Percentiles rank a stretch among this genome's conserved stretches.
Evolutionary conservation across 2,888 invertebrate genomes (phyloP).

Genomic region (Scaptomyza caliginosa): DNA sequence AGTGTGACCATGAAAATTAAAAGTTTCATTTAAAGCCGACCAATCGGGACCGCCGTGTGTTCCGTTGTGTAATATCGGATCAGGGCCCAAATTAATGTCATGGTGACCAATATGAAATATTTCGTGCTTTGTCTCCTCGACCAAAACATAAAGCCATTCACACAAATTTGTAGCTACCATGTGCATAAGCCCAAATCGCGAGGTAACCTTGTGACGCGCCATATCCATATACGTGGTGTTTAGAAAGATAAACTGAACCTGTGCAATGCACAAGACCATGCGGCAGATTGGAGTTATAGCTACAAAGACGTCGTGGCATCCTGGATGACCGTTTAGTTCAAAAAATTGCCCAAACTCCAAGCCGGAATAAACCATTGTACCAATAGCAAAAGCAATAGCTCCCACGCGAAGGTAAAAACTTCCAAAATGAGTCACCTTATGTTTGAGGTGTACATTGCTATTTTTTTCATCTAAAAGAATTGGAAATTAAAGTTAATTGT

Average conservation of each 20-base stretch:
- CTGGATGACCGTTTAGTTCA: slow-evolving; percentile 86
- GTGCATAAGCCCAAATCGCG: slow-evolving; percentile 96
- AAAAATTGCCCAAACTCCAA: slow-evolving; percentile 91
- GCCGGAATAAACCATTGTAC: slow-evolving; percentile 90
- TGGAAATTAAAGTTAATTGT: background rate
- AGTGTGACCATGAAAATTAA: slow-evolving; percentile 42
- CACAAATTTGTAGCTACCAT: slow-evolving; percentile 95
- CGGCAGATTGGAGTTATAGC: slow-evolving; percentile 93
- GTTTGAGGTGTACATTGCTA: slow-evolving; percentile 82
- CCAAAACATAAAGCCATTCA: slow-evolving; percentile 95
- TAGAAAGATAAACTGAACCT: slow-evolving; percentile 97
- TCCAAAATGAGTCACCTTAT: slow-evolving; percentile 87
- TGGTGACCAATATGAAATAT: slow-evolving; percentile 89
- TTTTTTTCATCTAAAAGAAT: slow-evolving; percentile 79
- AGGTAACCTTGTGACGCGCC: slow-evolving; percentile 88
- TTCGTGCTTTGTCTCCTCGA: slow-evolving; percentile 95
- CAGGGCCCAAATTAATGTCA: slow-evolving; percentile 47
- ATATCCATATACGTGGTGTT: slow-evolving; percentile 91
- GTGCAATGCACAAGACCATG: slow-evolving; percentile 93
- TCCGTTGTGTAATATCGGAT: slow-evolving; percentile 42
- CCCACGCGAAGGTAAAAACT: slow-evolving; percentile 94
- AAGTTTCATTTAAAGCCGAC: slow-evolving; percentile 67
- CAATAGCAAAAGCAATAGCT: slow-evolving; percentile 87
- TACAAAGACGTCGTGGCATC: slow-evolving; percentile 87
- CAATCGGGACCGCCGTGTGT: slow-evolving; percentile 66